Evolutionary conservation across 2,888 invertebrate genomes (phyloP).

Genomic region (Xestoiulus laeticollis): DNA sequence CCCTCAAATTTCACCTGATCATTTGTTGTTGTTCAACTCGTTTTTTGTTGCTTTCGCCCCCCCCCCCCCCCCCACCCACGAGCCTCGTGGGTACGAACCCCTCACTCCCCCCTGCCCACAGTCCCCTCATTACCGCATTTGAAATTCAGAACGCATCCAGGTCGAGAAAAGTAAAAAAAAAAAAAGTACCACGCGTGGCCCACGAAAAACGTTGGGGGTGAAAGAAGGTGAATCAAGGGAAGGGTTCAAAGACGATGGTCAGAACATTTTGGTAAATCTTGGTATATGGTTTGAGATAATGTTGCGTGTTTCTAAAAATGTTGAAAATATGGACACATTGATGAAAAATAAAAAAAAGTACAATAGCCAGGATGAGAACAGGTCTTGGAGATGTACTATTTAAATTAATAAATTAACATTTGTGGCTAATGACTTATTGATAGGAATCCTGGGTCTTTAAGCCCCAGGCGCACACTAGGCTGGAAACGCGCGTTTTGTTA

Average conservation of each 20-base stretch:
- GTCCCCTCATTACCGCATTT: constrained; percentile 27
- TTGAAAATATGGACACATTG: no score
- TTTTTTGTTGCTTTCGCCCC: constrained; percentile 27
- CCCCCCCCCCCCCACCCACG: constrained; percentile 16
- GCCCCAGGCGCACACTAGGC: no score
- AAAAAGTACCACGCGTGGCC: constrained; percentile 9
- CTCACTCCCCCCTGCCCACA: not conserved
- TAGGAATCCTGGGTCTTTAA: no score
- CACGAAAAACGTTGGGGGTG: constrained; percentile 4
- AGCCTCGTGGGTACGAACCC: constrained; percentile 15
- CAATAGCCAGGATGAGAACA: no score
- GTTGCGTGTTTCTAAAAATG: no score
- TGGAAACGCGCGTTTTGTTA: no score
- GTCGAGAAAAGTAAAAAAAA: constrained; percentile 25
- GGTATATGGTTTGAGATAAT: no score
- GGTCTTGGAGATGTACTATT: no score
- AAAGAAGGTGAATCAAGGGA: not conserved
- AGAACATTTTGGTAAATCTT: no score
- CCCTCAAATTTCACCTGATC: constrained; percentile 36
- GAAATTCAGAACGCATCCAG: constrained; percentile 33
- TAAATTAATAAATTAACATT: no score
- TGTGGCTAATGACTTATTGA: no score
- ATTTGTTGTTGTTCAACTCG: constrained; percentile 36
- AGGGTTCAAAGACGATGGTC: not conserved
- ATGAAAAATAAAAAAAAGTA: no score